Evolutionary conservation across 2,888 invertebrate genomes (phyloP).

Genomic region (Nymphalis c-album): DNA sequence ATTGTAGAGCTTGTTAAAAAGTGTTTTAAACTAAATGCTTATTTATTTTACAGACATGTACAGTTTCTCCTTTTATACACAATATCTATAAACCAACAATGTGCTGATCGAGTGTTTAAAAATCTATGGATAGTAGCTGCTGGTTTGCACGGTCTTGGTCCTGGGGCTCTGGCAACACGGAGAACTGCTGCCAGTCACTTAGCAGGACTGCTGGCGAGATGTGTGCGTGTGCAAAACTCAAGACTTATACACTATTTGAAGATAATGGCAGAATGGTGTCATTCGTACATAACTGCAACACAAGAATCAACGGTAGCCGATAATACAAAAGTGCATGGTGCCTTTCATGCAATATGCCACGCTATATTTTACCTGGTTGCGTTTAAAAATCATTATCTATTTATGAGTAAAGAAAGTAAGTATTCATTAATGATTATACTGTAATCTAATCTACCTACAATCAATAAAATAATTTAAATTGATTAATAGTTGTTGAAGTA

Average conservation of each 20-base stretch:
- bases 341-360: constrained; percentile 96
- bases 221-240: constrained; percentile 66
- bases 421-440: constrained; percentile 35
- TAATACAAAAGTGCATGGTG: constrained; percentile 85
- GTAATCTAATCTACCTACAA: too few relatives aligned
- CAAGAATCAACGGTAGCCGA: constrained; percentile 78
- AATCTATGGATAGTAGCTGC: constrained; percentile 71
- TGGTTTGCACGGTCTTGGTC: constrained; percentile 62
- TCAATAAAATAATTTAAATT: too few relatives aligned
- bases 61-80: constrained; percentile 76
- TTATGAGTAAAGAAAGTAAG: constrained; percentile 88
- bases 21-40: constrained; percentile 9
- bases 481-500: too few relatives aligned
- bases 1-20: neutral
- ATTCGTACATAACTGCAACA: constrained; percentile 86
- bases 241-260: constrained; percentile 64
- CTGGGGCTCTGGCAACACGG: constrained; percentile 65
- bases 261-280: constrained; percentile 91
- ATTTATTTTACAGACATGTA: constrained; percentile 63
- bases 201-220: constrained; percentile 70
- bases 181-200: constrained; percentile 70
- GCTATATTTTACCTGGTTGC: constrained; percentile 95
- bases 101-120: constrained; percentile 64
- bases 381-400: constrained; percentile 92
- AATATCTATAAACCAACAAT: constrained; percentile 74